phyloP scores from a whole-genome alignment of 2,888 invertebrate genomes.

The Megalurothrips usitatus region DNA sequence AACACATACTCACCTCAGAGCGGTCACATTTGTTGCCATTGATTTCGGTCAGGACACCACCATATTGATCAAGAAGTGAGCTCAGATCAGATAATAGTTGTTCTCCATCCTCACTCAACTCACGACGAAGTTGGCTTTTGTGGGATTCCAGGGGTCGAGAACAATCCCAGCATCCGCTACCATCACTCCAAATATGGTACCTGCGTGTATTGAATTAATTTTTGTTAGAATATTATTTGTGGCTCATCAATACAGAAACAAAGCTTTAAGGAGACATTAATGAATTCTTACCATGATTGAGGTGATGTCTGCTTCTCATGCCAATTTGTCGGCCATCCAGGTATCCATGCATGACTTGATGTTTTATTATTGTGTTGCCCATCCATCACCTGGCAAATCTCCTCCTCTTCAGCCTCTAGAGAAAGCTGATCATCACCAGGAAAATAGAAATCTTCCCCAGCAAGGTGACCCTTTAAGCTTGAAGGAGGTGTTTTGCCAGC shows the following conservation, averaged over 20 bases:
- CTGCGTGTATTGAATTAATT: not conserved
- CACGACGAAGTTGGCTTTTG: conserved; percentile 46
- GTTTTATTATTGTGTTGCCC: not conserved
- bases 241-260: not conserved
- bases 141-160: not conserved
- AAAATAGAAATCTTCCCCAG: conserved; percentile 42
- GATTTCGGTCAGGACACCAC: conserved; percentile 9
- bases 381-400: conserved; percentile 33
- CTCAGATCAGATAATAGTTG: conserved; percentile 58
- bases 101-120: conserved; percentile 57
- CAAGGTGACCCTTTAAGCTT: conserved; percentile 35
- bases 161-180: conserved; percentile 9
- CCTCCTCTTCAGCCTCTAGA: conserved; percentile 36
- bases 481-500: conserved; percentile 30
- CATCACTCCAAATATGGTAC: conserved; percentile 14
- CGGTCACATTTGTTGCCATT: conserved; percentile 7
- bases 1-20: not conserved
- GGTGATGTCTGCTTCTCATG: not conserved
- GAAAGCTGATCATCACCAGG: conserved; percentile 41
- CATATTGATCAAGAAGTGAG: conserved; percentile 50
- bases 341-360: not conserved
- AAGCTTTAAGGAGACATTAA: not conserved
- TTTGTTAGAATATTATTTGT: not conserved
- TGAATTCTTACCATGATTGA: not conserved
- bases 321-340: not conserved